Conservation (phyloP, 2,113 vertebrate species). For the Eublepharis macularius region DNA sequence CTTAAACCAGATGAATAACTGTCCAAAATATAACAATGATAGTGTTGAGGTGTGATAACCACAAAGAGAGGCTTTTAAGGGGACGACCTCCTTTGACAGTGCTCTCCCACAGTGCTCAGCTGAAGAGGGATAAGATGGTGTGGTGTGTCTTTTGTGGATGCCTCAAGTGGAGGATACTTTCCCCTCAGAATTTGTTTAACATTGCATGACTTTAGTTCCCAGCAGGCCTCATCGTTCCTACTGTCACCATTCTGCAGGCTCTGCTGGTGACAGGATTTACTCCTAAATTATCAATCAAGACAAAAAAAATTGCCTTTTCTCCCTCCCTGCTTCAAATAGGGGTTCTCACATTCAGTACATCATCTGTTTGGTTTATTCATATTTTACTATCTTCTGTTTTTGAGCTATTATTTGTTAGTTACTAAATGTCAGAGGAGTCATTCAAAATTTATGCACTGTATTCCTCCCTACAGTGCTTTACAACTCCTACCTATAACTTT, state of each 20-base stretch:
- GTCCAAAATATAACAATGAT: no score
- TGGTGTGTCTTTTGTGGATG: background rate
- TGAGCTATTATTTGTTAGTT: constrained; percentile 29
- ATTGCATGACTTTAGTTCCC: background rate
- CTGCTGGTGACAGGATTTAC: background rate
- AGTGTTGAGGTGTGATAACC: no score
- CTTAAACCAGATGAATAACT: no score
- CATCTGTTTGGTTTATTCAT: constrained; percentile 16
- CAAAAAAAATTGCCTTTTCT: background rate
- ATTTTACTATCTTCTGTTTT: constrained; percentile 27
- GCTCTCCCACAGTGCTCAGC: background rate
- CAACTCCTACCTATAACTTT: constrained; percentile 18
- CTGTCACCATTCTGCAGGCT: background rate
- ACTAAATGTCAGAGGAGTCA: constrained; percentile 16
- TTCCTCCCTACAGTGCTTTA: constrained; percentile 3
- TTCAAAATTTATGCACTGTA: constrained; percentile 6
- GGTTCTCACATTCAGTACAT: background rate
- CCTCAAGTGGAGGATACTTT: constrained; percentile 15
- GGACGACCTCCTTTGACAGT: background rate
- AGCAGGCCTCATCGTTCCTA: background rate
- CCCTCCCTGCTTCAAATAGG: background rate
- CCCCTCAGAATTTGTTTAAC: background rate
- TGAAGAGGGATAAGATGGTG: background rate
- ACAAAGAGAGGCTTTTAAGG: background rate
- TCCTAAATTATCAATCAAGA: background rate